Percentiles rank a stretch among this genome's conserved stretches.
phyloP scores from a whole-genome alignment of 2,113 vertebrate species.

The Ibidorhyncha struthersii region DNA sequence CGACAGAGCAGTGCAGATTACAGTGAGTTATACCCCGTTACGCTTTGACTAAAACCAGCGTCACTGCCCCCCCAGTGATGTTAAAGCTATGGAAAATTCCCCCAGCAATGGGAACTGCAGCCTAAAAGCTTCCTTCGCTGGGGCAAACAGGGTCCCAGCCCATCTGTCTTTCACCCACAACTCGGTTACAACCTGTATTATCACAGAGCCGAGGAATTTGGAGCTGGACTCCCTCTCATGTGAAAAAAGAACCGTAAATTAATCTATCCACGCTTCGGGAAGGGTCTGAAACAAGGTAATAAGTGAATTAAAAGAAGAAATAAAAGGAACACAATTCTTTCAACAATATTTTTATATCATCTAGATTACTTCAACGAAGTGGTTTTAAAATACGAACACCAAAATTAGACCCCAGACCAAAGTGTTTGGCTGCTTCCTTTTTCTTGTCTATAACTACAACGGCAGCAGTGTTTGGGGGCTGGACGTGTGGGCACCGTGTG shows the following conservation, averaged over 20 bases:
- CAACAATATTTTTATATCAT: not conserved
- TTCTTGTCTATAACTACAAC: too few species aligned
- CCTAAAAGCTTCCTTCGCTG: not conserved
- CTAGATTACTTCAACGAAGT: not conserved
- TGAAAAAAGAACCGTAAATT: not conserved
- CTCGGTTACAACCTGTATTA: not conserved
- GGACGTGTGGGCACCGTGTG: accelerated
- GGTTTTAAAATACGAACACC: not conserved
- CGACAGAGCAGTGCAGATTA: too few species aligned
- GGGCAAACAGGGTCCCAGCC: not conserved
- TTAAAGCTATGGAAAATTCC: not conserved
- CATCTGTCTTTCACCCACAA: not conserved
- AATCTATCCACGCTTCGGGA: not conserved
- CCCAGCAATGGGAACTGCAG: not conserved
- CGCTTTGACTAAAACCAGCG: not conserved
- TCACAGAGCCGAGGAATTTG: not conserved
- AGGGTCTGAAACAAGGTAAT: not conserved
- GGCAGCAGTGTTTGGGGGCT: not conserved
- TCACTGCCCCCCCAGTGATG: too few species aligned
- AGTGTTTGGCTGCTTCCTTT: not conserved
- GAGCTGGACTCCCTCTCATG: accelerated
- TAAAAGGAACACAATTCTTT: not conserved
- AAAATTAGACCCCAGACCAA: not conserved
- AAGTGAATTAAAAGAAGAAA: not conserved
- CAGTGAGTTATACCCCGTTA: accelerated